Percentiles rank a stretch among this genome's conserved stretches.
These are phyloP conservation scores for Neoscelio sp. DNA, from an alignment of 2,888 invertebrate genomes.

Conservation along the genomic window DNA sequence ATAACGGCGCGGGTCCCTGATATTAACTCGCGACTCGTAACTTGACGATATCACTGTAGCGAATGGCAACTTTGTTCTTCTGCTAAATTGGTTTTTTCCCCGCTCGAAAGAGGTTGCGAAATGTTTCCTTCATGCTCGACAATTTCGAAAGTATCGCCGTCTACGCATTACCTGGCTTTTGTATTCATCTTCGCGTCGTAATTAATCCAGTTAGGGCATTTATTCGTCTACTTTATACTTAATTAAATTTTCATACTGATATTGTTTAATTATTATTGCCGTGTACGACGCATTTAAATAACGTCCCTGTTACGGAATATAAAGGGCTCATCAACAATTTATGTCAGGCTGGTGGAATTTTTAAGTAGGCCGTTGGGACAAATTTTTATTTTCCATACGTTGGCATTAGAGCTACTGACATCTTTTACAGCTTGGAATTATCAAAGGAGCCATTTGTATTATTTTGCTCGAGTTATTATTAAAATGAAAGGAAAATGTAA, in stretches of 20 bases:
- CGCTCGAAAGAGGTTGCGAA: conserved; percentile 30
- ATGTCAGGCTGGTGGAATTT: too few species aligned
- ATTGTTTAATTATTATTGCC: conserved; percentile 29
- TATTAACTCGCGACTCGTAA: conserved; percentile 71
- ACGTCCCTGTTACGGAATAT: conserved; percentile 13
- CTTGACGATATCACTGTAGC: conserved; percentile 57
- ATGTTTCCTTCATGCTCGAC: conserved; percentile 42
- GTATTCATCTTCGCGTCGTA: conserved; percentile 13
- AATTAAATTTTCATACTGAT: conserved; percentile 39
- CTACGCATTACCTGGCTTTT: conserved; percentile 5
- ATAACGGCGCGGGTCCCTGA: conserved; percentile 66
- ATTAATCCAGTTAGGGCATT: conserved; percentile 38
- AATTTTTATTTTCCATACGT: not conserved
- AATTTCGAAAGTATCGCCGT: conserved; percentile 32
- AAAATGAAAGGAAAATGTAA: too few species aligned
- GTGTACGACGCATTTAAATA: conserved; percentile 1
- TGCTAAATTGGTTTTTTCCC: conserved; percentile 56
- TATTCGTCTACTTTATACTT: conserved; percentile 22
- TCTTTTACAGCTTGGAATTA: too few species aligned
- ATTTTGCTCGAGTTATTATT: too few species aligned
- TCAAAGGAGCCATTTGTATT: too few species aligned
- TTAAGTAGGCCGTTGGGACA: too few species aligned
- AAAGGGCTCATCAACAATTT: conserved; percentile 4
- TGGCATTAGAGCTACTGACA: too few species aligned
- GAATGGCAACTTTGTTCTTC: conserved; percentile 60